Conservation (phyloP, 2,888 invertebrate genomes). For the Mesorhabditis spiculigera region DNA sequence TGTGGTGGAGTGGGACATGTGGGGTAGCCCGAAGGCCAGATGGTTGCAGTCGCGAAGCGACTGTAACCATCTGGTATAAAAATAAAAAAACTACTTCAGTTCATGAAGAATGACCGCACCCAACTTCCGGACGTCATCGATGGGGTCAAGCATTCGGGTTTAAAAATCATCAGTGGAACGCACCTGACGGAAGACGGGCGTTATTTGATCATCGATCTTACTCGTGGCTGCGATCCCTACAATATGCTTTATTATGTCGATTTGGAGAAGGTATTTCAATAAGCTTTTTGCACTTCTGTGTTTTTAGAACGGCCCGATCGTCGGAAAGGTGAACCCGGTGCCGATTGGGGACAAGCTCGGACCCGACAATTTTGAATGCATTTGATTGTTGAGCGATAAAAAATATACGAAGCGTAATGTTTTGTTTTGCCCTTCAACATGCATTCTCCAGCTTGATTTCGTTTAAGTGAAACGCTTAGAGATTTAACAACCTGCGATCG, state of each 20-base stretch:
- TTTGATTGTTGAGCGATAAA: too few species aligned
- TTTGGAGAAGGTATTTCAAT: background rate
- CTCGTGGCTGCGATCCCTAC: slow-evolving; percentile 81
- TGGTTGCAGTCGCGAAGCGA: too few species aligned
- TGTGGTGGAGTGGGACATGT: too few species aligned
- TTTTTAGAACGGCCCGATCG: slow-evolving; percentile 16
- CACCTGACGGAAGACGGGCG: slow-evolving; percentile 84
- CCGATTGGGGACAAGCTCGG: slow-evolving; percentile 82
- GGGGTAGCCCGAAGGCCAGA: too few species aligned
- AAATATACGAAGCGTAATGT: too few species aligned
- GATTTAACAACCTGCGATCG: too few species aligned
- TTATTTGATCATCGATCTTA: slow-evolving; percentile 78
- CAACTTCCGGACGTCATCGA: slow-evolving; percentile 84
- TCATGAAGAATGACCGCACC: slow-evolving; percentile 66
- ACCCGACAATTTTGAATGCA: too few species aligned
- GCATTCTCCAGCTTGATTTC: too few species aligned
- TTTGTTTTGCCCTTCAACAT: too few species aligned
- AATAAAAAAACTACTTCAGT: slow-evolving; percentile 25
- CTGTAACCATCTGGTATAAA: too few species aligned
- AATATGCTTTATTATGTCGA: slow-evolving; percentile 63
- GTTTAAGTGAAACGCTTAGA: too few species aligned
- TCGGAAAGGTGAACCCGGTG: slow-evolving; percentile 70
- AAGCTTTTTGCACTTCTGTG: background rate
- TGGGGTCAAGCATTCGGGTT: slow-evolving; percentile 84
- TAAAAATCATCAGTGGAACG: slow-evolving; percentile 71